These are phyloP conservation scores for Gonioctena quinquepunctata DNA, from an alignment of 1,140 invertebrate species.

Conservation along the genomic window DNA sequence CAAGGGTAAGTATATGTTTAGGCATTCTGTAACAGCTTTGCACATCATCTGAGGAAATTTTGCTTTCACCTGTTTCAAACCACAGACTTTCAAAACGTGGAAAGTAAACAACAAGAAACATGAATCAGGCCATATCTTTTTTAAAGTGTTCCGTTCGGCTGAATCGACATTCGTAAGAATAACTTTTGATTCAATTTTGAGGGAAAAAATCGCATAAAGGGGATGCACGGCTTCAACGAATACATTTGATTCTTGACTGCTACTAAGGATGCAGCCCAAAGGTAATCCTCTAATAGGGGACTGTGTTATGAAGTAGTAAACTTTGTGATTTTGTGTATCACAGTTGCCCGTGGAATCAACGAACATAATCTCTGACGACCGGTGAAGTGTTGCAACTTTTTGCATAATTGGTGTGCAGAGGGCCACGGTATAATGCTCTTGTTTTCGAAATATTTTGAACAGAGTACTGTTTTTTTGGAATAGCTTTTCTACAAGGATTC, in stretches of 20 bases:
- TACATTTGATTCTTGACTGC: slow-evolving; percentile 1
- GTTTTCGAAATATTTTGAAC: neutral
- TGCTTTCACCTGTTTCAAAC: neutral
- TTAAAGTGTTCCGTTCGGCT: neutral
- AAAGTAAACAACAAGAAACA: neutral
- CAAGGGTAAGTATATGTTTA: too few relatives aligned
- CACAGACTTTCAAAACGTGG: neutral
- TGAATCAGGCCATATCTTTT: neutral
- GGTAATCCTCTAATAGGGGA: slow-evolving; percentile 20
- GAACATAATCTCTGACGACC: slow-evolving; percentile 18
- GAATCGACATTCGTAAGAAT: neutral
- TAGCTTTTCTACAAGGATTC: too few relatives aligned
- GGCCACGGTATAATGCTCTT: neutral
- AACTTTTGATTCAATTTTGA: neutral
- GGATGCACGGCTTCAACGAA: neutral
- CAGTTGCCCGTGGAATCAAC: slow-evolving; percentile 24
- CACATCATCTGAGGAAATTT: neutral
- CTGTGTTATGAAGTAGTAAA: slow-evolving; percentile 26
- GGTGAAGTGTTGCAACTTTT: neutral
- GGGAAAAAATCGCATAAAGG: neutral
- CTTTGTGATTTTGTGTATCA: slow-evolving; percentile 30
- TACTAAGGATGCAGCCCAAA: slow-evolving; percentile 13
- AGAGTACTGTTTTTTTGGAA: neutral
- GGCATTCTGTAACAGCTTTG: neutral
- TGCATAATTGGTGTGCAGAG: neutral